Conservation (phyloP, 2,113 vertebrate genomes). For the Bubo bubo region DNA sequence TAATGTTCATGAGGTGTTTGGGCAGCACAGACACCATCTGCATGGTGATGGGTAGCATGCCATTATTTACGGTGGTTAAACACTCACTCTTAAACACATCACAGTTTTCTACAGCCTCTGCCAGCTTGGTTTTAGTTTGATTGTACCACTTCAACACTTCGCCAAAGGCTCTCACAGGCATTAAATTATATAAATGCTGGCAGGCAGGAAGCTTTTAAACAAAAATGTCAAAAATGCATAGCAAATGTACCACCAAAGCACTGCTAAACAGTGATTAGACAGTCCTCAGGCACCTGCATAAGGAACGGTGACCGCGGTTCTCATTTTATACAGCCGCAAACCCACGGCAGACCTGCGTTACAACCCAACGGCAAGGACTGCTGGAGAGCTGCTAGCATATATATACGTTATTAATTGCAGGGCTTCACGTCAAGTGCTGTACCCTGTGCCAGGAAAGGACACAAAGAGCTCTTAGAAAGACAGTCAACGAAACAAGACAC, state of each 20-base stretch:
- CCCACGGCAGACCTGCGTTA: neutral
- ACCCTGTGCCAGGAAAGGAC: neutral
- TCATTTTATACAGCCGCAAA: neutral
- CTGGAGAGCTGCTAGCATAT: neutral
- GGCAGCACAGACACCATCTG: neutral
- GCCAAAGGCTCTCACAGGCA: neutral
- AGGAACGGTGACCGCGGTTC: neutral
- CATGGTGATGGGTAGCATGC: fast-evolving
- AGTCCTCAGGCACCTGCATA: neutral
- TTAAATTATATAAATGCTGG: neutral
- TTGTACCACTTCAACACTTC: neutral
- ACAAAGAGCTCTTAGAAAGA: neutral
- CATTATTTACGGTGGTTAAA: neutral
- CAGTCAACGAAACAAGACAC: neutral
- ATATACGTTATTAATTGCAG: neutral
- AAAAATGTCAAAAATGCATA: neutral
- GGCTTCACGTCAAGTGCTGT: neutral
- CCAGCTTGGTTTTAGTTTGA: neutral
- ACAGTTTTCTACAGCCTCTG: neutral
- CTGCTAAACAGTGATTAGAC: neutral
- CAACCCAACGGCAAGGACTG: neutral
- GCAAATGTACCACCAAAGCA: neutral
- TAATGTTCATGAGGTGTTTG: neutral
- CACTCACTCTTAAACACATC: neutral
- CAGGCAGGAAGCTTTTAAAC: neutral